Evolutionary conservation across 2,797 vertebrate genomes (phyloP).

Genomic region (Hippopotamyrus pictus): DNA sequence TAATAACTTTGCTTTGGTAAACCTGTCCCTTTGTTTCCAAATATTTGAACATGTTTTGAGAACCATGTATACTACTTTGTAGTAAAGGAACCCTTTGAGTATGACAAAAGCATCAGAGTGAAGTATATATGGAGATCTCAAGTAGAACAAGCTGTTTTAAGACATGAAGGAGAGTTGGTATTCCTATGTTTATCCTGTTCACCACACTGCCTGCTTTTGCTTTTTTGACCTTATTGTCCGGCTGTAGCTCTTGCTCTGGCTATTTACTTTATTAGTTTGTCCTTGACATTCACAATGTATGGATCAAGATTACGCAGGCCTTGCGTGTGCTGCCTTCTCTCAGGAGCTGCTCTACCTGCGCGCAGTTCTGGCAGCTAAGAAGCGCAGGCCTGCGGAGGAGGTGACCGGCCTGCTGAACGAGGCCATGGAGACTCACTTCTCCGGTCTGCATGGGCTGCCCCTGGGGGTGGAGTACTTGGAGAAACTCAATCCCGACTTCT

Average conservation of each 20-base stretch:
- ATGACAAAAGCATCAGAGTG: background rate
- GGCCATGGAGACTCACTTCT: slow-evolving; percentile 86
- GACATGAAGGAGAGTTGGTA: background rate
- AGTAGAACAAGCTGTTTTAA: background rate
- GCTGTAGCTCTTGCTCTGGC: background rate
- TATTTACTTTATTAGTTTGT: background rate
- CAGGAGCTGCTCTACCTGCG: slow-evolving; percentile 83
- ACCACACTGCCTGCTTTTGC: no score
- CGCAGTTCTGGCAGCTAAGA: slow-evolving; percentile 79
- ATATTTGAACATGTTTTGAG: background rate
- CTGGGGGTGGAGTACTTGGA: slow-evolving; percentile 90
- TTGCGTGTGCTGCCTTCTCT: background rate
- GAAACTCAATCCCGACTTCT: slow-evolving; percentile 91
- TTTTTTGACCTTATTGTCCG: background rate
- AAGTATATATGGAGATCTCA: background rate
- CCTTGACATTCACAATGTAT: background rate
- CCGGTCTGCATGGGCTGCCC: slow-evolving; percentile 77
- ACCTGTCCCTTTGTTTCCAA: background rate
- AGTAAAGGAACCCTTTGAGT: background rate
- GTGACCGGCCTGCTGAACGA: slow-evolving; percentile 79
- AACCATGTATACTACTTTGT: background rate
- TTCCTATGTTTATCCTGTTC: background rate
- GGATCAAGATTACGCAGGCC: background rate
- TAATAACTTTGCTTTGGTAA: background rate
- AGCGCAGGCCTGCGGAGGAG: slow-evolving; percentile 68